These are phyloP conservation scores for Neodiprion pinetum DNA, from an alignment of 1,140 invertebrate genomes.

Conservation along the genomic window DNA sequence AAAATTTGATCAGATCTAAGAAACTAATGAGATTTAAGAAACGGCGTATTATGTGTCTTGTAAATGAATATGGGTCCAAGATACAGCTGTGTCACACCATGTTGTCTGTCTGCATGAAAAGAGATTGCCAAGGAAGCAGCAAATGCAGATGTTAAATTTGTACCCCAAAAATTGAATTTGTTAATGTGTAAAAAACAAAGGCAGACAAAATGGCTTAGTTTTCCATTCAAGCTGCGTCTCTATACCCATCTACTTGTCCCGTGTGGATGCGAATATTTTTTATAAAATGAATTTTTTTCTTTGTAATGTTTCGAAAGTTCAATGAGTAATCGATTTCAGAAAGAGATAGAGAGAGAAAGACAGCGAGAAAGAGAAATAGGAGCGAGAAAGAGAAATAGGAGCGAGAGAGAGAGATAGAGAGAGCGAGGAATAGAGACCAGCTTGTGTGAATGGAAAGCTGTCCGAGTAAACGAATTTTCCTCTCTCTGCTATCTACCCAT, in stretches of 20 bases:
- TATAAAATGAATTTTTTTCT: background rate
- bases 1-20: background rate
- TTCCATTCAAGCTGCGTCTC: constrained; percentile 12
- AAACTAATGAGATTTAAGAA: too few relatives aligned
- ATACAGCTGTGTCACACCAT: constrained; percentile 54
- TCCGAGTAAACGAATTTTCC: background rate
- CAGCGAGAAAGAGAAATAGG: too few relatives aligned
- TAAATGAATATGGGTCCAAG: constrained; percentile 59
- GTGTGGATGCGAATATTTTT: constrained; percentile 1
- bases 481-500: background rate
- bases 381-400: background rate
- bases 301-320: too few relatives aligned
- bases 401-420: background rate
- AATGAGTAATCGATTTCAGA: too few relatives aligned
- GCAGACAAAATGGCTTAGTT: constrained; percentile 12
- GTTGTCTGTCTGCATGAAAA: constrained; percentile 33
- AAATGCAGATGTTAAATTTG: background rate
- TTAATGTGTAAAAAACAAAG: constrained; percentile 2
- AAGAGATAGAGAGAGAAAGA: too few relatives aligned
- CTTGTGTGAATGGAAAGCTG: background rate
- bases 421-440: constrained; percentile 2
- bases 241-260: constrained; percentile 8
- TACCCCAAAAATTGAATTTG: background rate
- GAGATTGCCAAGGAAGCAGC: background rate
- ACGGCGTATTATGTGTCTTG: background rate